These are phyloP conservation scores for Polyommatus icarus DNA, from an alignment of 2,888 invertebrate genomes.

Conservation along the genomic window DNA sequence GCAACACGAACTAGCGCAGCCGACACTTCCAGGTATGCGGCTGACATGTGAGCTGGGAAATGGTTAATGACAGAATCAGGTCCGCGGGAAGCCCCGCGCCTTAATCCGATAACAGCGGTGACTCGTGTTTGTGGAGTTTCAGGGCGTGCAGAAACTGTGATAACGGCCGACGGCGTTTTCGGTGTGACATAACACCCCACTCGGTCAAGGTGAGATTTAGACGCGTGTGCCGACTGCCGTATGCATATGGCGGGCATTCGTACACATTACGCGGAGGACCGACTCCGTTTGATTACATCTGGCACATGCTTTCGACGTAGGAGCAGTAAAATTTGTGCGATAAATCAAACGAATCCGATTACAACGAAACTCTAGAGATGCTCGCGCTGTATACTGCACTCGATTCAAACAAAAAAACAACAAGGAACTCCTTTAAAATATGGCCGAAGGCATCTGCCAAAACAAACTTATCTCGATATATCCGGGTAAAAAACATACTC, in stretches of 20 bases:
- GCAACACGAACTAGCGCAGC: not conserved
- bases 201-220: slow-evolving; percentile 21
- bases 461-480: slow-evolving; percentile 25
- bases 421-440: slow-evolving; percentile 1
- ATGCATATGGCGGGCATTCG: not conserved
- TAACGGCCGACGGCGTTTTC: not conserved
- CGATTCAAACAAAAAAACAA: slow-evolving; percentile 5
- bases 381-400: not conserved
- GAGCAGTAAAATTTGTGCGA: not conserved
- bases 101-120: slow-evolving; percentile 18
- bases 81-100: slow-evolving; percentile 20
- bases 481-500: slow-evolving; percentile 11
- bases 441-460: slow-evolving; percentile 23
- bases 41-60: slow-evolving; percentile 20
- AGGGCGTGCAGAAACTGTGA: slow-evolving; percentile 5
- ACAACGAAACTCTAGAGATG: not conserved
- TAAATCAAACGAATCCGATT: not conserved
- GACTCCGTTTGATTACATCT: not conserved
- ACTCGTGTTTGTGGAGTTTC: slow-evolving; percentile 10
- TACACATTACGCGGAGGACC: not conserved
- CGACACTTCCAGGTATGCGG: not conserved
- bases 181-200: not conserved
- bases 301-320: not conserved
- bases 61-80: slow-evolving; percentile 28
- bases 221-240: slow-evolving; percentile 4